These are phyloP conservation scores for Elmis aenea DNA, from an alignment of 2,888 invertebrate genomes.

Conservation along the genomic window DNA sequence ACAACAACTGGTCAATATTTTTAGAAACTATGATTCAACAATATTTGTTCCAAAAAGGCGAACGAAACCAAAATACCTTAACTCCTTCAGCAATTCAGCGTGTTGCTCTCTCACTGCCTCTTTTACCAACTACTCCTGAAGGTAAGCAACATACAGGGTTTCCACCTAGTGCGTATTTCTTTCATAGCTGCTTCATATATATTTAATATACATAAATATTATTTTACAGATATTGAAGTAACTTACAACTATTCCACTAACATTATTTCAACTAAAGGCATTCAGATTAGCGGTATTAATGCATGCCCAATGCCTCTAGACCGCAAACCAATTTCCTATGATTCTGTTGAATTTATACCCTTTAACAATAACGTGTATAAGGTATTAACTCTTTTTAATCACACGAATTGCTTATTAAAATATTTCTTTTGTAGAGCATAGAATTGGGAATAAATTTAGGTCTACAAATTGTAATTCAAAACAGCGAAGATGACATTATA, in stretches of 20 bases:
- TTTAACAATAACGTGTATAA: constrained; percentile 18
- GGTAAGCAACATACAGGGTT: constrained; percentile 9
- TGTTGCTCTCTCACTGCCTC: constrained; percentile 44
- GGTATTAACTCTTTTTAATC: constrained; percentile 11
- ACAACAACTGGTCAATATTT: constrained; percentile 76
- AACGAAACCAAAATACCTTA: constrained; percentile 63
- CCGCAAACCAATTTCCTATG: constrained; percentile 31
- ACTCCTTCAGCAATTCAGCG: constrained; percentile 61
- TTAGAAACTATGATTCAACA: constrained; percentile 88
- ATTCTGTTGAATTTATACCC: constrained; percentile 37
- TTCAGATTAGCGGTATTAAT: constrained; percentile 37
- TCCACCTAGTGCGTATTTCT: constrained; percentile 7
- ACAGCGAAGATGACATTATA: constrained; percentile 31
- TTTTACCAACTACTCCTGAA: constrained; percentile 31
- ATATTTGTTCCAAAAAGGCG: constrained; percentile 55
- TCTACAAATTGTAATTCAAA: constrained; percentile 34
- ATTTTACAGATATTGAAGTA: constrained; percentile 30
- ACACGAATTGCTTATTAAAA: constrained; percentile 1
- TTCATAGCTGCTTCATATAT: too few relatives aligned
- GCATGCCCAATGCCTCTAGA: constrained; percentile 30
- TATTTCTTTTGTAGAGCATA: constrained; percentile 32
- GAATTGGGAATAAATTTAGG: constrained; percentile 38
- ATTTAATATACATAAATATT: not conserved
- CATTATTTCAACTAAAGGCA: constrained; percentile 34
- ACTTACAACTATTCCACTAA: constrained; percentile 38